Conservation (phyloP, 2,888 invertebrate genomes). For the Polietes domitor region DNA sequence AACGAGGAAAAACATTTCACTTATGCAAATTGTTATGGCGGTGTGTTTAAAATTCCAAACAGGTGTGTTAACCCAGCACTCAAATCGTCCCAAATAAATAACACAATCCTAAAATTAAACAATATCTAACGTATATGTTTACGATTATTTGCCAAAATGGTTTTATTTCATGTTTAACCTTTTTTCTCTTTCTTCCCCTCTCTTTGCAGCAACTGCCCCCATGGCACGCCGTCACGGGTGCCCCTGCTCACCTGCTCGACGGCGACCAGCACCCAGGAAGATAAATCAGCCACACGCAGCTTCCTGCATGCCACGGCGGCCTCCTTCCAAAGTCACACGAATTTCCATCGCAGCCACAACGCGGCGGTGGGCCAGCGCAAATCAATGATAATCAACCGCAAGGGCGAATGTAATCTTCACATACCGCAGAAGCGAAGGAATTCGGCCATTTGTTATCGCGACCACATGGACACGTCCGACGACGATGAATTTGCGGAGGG, state of each 20-base stretch:
- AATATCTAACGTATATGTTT: not conserved
- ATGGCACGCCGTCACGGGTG: constrained; percentile 89
- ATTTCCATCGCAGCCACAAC: constrained; percentile 64
- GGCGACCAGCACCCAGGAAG: constrained; percentile 39
- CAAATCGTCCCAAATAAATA: constrained; percentile 16
- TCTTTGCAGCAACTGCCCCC: constrained; percentile 80
- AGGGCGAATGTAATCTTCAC: constrained; percentile 65
- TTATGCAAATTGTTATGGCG: constrained; percentile 3
- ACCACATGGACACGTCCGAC: constrained; percentile 75
- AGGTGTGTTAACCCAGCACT: not conserved
- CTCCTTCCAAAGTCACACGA: constrained; percentile 74
- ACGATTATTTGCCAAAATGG: not conserved
- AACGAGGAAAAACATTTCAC: not conserved
- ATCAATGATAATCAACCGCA: constrained; percentile 60
- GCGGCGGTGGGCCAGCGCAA: constrained; percentile 50
- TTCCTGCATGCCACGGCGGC: constrained; percentile 74
- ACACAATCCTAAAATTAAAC: not conserved
- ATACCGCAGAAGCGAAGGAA: constrained; percentile 52
- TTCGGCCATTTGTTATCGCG: constrained; percentile 70
- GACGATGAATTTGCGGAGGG: constrained; percentile 68
- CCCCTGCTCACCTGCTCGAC: constrained; percentile 82
- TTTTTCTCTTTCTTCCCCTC: not conserved
- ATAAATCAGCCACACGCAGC: constrained; percentile 69
- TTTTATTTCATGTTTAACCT: not conserved
- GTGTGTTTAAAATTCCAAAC: constrained; percentile 17